Evolutionary conservation across 2,113 vertebrate species (phyloP).

Genomic region (Lophochroa leadbeateri): DNA sequence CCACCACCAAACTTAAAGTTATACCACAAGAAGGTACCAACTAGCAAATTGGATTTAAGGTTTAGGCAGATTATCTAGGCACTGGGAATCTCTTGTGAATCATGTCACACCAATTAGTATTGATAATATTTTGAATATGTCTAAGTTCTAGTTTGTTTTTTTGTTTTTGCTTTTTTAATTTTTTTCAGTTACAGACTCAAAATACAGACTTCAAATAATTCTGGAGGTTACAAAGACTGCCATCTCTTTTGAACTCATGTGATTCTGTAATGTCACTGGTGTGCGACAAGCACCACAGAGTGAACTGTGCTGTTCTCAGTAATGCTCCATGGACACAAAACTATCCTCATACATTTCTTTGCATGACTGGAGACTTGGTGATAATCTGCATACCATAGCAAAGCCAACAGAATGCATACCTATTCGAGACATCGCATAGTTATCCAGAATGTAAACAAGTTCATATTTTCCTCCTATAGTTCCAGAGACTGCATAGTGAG

Average conservation of each 20-base stretch:
- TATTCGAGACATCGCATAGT: slow-evolving; percentile 53
- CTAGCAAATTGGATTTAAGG: background rate
- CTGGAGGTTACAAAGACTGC: background rate
- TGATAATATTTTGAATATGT: background rate
- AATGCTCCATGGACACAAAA: background rate
- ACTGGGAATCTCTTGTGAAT: background rate
- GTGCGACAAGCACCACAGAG: background rate
- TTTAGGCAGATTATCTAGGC: background rate
- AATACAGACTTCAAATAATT: background rate
- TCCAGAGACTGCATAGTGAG: slow-evolving; percentile 87
- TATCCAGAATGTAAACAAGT: slow-evolving; percentile 86
- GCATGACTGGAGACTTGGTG: background rate
- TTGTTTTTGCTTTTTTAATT: background rate
- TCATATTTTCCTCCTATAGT: slow-evolving; percentile 87
- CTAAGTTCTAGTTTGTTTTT: background rate
- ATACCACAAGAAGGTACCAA: background rate
- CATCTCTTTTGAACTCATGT: background rate
- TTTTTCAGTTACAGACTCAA: background rate
- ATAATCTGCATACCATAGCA: background rate
- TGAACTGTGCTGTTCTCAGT: background rate
- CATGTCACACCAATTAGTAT: background rate
- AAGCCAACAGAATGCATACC: slow-evolving; percentile 69
- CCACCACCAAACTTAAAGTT: background rate
- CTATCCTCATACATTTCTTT: background rate
- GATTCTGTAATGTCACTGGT: background rate